phyloP scores from a whole-genome alignment of 1,140 invertebrate species.

The Pseudobourletiella spinata region DNA sequence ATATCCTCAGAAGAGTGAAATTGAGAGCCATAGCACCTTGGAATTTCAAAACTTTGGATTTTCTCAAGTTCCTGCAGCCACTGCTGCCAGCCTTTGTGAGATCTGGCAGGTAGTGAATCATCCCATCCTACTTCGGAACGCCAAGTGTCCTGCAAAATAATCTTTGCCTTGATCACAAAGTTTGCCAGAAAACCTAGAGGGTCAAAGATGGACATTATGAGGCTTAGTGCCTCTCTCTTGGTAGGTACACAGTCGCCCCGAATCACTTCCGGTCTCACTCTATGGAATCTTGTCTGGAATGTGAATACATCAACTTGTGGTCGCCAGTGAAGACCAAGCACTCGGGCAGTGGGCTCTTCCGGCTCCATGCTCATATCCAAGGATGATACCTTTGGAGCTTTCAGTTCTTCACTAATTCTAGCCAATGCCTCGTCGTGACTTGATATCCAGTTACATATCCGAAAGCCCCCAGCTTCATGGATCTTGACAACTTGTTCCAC shows the following conservation, averaged over 20 bases:
- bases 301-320: not conserved
- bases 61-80: conserved; percentile 2
- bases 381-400: not conserved
- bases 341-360: conserved; percentile 2
- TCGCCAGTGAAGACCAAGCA: conserved; percentile 12
- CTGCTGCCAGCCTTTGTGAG: not conserved
- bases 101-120: not conserved
- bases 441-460: not conserved
- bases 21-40: not conserved
- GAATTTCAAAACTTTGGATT: not conserved
- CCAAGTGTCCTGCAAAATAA: conserved; percentile 23
- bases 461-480: not conserved
- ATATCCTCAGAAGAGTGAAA: too few species aligned
- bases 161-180: conserved; percentile 16
- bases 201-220: conserved; percentile 16
- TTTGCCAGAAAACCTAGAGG: conserved; percentile 20
- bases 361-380: not conserved
- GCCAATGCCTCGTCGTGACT: not conserved
- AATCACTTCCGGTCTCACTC: not conserved
- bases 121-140: conserved; percentile 14
- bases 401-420: not conserved
- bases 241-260: not conserved
- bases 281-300: not conserved
- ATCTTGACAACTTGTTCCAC: not conserved
- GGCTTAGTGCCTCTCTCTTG: conserved; percentile 12